phyloP scores from a whole-genome alignment of 2,888 invertebrate species.

The Cantharis rufa region DNA sequence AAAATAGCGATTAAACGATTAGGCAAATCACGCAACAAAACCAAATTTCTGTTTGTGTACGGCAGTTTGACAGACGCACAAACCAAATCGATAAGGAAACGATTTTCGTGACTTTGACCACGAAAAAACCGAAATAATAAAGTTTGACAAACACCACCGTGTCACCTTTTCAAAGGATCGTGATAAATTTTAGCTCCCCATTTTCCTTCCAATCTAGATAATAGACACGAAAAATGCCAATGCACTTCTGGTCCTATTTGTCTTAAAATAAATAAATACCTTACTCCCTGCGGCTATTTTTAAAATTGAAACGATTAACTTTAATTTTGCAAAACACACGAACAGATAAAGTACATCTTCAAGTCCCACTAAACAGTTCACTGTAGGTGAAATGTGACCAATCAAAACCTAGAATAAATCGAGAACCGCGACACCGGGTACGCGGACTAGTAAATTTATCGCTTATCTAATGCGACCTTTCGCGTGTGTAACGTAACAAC shows the following conservation, averaged over 20 bases:
- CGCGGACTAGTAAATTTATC: neutral
- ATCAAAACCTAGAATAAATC: too few species aligned
- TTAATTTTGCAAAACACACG: too few species aligned
- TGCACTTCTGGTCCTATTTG: neutral
- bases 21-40: constrained; percentile 18
- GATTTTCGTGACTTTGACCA: constrained; percentile 25
- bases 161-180: neutral
- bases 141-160: neutral
- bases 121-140: constrained; percentile 14
- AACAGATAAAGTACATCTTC: too few species aligned
- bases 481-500: constrained; percentile 3
- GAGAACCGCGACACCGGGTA: too few species aligned
- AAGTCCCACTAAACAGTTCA: too few species aligned
- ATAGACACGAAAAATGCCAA: neutral
- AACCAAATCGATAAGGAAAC: constrained; percentile 9
- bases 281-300: neutral
- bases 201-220: constrained; percentile 3
- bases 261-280: neutral
- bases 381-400: too few species aligned
- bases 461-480: constrained; percentile 4
- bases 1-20: constrained; percentile 18
- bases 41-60: neutral
- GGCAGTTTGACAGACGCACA: neutral
- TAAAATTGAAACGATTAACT: neutral
- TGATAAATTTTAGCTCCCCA: constrained; percentile 18